Base-by-base conservation (phyloP, 2,797 vertebrate genomes). In the Aeoliscus strigatus region DNA sequence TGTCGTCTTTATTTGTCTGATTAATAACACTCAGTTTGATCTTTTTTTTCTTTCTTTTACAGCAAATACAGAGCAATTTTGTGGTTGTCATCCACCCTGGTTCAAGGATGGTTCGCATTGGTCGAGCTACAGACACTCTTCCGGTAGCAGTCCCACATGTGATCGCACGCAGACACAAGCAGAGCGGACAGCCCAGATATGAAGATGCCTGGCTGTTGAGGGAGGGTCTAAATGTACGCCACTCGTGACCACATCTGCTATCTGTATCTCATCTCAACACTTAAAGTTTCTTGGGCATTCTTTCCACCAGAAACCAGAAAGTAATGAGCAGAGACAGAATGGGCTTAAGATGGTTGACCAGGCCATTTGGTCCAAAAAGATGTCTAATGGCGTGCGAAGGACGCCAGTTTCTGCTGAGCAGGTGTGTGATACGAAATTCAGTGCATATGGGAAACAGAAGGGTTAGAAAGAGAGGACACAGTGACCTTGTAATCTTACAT, bases 261-360 rank as follows among this genome's bases (percentile, higher is more conserved):
- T 10, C 11, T 27, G 9, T 18, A n/a, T 9, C 9, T 21, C 18
- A 3, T 21, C 18, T 21, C 13, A 6, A 4, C 9, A 18, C 13
- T 21, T 26, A 17, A 5, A 12, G 4, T 26, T n/a, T 31, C 15
- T 10, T 18, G 14, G 11, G 24, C 28, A 9, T 49, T 5, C 10
- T 52, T 39, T 36, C 17, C 10, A 14, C 49, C 34, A 98, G 95
- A 94, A 92, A 86, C 86, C 92, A 57, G 95, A 99, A 77, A 97
- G 95, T 57, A 91, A 88, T 9, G 96, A 98, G 42, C 95, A 98
- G 79, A 91, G 94, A 70, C 94, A 97, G 75, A 97, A 96, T 80
- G 96, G 95, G 12, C 91, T 98, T 39, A 99, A 99, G 87, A 99
- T 99, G 95, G 93, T 99, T 15, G 95, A 99, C 65, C 96, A 98